A percentile compares a stretch with the other conserved stretches of the same genome.
Conservation (phyloP, 2,888 invertebrate species). For the Saturnia pavonia region DNA sequence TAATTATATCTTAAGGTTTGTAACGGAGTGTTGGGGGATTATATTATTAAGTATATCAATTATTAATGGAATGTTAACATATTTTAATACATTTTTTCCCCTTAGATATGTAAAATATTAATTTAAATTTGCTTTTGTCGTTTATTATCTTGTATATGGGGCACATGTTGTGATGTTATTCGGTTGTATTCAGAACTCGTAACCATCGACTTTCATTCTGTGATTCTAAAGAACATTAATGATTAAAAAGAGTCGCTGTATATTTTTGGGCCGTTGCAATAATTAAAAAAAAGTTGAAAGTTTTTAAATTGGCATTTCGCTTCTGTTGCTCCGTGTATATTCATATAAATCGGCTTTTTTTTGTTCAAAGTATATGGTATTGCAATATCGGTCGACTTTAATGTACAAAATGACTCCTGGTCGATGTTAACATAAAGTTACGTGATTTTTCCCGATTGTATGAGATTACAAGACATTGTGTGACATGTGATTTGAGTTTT, state of each 20-base stretch:
- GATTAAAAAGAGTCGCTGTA: constrained; percentile 55
- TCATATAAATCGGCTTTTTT: constrained; percentile 32
- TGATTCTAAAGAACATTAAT: constrained; percentile 52
- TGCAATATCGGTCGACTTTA: constrained; percentile 36
- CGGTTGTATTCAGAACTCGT: constrained; percentile 1
- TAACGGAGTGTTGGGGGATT: constrained; percentile 61
- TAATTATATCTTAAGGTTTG: constrained; percentile 44
- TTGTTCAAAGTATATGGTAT: constrained; percentile 28
- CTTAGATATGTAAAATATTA: constrained; percentile 35
- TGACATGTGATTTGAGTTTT: not conserved
- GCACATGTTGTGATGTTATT: constrained; percentile 35
- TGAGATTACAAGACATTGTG: too few relatives aligned
- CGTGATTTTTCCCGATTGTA: not conserved
- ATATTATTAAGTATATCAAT: constrained; percentile 58
- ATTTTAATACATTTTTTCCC: constrained; percentile 39
- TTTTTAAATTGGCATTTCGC: constrained; percentile 62
- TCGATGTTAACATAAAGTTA: constrained; percentile 24
- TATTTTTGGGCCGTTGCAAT: constrained; percentile 80
- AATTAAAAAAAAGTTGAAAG: constrained; percentile 49
- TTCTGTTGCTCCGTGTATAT: constrained; percentile 59
- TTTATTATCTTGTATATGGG: constrained; percentile 58
- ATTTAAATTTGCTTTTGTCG: constrained; percentile 53
- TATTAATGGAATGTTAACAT: constrained; percentile 69
- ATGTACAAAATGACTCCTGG: constrained; percentile 56
- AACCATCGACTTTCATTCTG: constrained; percentile 39